Evolutionary conservation across 2,888 invertebrate genomes (phyloP).

Genomic region (Aleiodes testaceus): DNA sequence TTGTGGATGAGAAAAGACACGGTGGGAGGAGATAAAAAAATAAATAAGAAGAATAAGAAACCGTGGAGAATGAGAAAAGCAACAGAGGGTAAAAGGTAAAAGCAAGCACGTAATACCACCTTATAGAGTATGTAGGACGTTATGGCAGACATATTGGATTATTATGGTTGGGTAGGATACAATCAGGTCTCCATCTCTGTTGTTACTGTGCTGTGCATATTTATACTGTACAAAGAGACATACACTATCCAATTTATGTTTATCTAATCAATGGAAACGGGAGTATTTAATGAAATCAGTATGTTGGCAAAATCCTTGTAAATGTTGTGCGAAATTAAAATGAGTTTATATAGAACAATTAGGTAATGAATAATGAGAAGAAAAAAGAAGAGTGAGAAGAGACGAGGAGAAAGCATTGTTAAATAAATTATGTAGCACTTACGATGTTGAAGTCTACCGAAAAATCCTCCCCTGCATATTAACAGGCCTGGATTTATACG

Average conservation of each 20-base stretch:
- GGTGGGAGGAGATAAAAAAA: neutral
- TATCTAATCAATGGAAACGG: slow-evolving; percentile 22
- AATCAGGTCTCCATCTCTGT: slow-evolving; percentile 65
- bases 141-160: slow-evolving; percentile 66
- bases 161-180: slow-evolving; percentile 63
- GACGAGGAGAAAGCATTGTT: slow-evolving; percentile 36
- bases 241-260: slow-evolving; percentile 13
- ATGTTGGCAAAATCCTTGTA: neutral
- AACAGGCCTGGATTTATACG: slow-evolving; percentile 1
- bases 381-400: slow-evolving; percentile 20
- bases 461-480: slow-evolving; percentile 7
- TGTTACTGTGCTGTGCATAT: slow-evolving; percentile 33
- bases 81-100: slow-evolving; percentile 38
- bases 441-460: slow-evolving; percentile 42
- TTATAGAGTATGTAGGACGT: slow-evolving; percentile 52
- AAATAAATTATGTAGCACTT: slow-evolving; percentile 55
- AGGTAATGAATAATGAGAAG: neutral
- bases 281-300: neutral
- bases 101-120: slow-evolving; percentile 55
- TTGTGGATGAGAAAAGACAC: slow-evolving; percentile 3
- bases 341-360: slow-evolving; percentile 2
- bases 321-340: neutral
- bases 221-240: neutral
- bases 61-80: slow-evolving; percentile 27
- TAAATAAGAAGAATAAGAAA: neutral